Evolutionary conservation across 2,113 vertebrate species (phyloP).

Genomic region (Istiophorus platypterus): DNA sequence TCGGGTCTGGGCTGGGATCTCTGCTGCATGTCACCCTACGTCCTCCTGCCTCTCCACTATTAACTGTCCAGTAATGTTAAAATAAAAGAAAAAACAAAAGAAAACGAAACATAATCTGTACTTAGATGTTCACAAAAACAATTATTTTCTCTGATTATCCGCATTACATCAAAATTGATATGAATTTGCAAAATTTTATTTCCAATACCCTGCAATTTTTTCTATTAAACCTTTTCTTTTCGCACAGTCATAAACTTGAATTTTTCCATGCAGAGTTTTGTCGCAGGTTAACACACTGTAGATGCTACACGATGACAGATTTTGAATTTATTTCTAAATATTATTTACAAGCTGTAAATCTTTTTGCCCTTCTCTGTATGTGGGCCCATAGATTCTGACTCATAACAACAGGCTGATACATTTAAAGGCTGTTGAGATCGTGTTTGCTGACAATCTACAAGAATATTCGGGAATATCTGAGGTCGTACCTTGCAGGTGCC

Average conservation of each 20-base stretch:
- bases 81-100: not conserved
- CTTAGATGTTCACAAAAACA: constrained; percentile 5
- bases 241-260: not conserved
- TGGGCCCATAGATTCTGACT: not conserved
- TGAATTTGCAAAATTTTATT: not conserved
- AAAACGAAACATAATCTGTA: too few relatives aligned
- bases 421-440: constrained; percentile 12
- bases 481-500: constrained; percentile 52
- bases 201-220: not conserved
- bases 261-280: not conserved
- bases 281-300: not conserved
- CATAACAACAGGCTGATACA: constrained; percentile 6
- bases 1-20: constrained; percentile 1
- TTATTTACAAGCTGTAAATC: not conserved
- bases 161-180: not conserved
- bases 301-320: too few relatives aligned
- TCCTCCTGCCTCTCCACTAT: not conserved
- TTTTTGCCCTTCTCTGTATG: not conserved
- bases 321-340: not conserved
- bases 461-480: constrained; percentile 41
- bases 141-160: not conserved
- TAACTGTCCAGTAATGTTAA: not conserved
- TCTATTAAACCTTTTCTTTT: not conserved
- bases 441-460: constrained; percentile 61
- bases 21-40: too few relatives aligned